These are phyloP conservation scores for Sclerodermus sp. DNA, from an alignment of 2,888 invertebrate species.

Conservation along the genomic window DNA sequence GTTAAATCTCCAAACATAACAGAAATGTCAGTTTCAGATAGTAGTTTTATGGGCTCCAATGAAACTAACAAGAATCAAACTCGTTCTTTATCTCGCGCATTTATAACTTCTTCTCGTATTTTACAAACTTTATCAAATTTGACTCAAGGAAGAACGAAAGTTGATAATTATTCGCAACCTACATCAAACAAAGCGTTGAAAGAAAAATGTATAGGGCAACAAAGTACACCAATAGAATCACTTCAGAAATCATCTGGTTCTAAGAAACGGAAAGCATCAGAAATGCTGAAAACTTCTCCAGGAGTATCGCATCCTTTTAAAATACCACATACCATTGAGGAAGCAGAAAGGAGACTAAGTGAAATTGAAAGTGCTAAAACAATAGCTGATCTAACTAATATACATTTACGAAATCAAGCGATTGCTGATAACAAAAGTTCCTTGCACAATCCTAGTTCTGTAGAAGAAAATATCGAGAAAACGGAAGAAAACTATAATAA, in stretches of 20 bases:
- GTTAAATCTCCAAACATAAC: slow-evolving; percentile 42
- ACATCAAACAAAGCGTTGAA: background rate
- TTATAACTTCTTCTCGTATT: slow-evolving; percentile 50
- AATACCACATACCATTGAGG: slow-evolving; percentile 35
- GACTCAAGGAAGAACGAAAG: slow-evolving; percentile 38
- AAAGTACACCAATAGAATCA: background rate
- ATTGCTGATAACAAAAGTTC: background rate
- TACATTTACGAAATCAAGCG: background rate
- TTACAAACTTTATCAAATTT: slow-evolving; percentile 50
- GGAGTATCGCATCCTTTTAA: slow-evolving; percentile 38
- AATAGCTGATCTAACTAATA: too few species aligned
- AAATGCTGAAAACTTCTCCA: slow-evolving; percentile 29
- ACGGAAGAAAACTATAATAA: slow-evolving; percentile 21
- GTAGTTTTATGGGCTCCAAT: slow-evolving; percentile 19
- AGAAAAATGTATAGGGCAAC: background rate
- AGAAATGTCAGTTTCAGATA: slow-evolving; percentile 38
- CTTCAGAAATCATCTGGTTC: slow-evolving; percentile 19
- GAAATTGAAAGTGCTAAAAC: background rate
- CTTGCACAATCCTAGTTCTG: slow-evolving; percentile 1
- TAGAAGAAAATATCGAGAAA: slow-evolving; percentile 12
- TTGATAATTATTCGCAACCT: slow-evolving; percentile 9
- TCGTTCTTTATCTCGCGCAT: slow-evolving; percentile 40
- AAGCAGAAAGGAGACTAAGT: slow-evolving; percentile 18
- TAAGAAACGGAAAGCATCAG: slow-evolving; percentile 49
- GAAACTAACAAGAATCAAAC: slow-evolving; percentile 25